Evolutionary conservation across 2,888 invertebrate genomes (phyloP), one percentile per base, ranked within the genome.

Genomic region (Campopleginae sp.): DNA sequence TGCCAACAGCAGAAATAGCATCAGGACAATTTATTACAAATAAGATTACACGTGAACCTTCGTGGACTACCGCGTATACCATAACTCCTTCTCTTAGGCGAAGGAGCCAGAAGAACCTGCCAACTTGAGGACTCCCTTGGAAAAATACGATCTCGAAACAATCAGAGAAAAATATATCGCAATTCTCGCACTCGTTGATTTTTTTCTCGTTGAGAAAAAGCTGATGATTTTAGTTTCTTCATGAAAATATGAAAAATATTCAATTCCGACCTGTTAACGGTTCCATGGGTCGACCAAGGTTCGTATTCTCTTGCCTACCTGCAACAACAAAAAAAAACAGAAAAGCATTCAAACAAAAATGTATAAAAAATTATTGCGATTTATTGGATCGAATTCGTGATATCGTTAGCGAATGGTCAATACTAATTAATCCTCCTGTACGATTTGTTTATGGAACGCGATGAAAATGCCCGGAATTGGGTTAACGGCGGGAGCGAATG

Each of bases 21-120:
- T 68, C 86, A 54, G 82, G 88, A 88, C 90, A 91, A 92, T 92
- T 91, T 91, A 92, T 92, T 91, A 91, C 89, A 92, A 92, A 92
- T 92, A 92, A 92, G 91, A 91, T 92, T 92, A 90, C 90, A 88
- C 87, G 87, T 89, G 89, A 90, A 89, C 74, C 80, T 68, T 80
- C 72, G 80, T 68, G 74, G 72, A 80, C 80, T 80, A 68, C 74
- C 74, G 80, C 77, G 70, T 72, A 82, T 82, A 82, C 85, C 82
- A 33, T 51, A 51, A 33, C 19, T 61, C 79, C 71, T 85, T 58
- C 71, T 42, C 74, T 65, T 74, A 54, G n/a, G 42, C 51, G 63
- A 46, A 17, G n/a, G 44, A 70, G 81, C 71, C 65, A 63, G 58
- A 72, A 71, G 65, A 58, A 33, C 70, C 54, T 66, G 65, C 76